Base-by-base conservation (phyloP, 2,797 vertebrate species). In the Sebastes jordani region DNA sequence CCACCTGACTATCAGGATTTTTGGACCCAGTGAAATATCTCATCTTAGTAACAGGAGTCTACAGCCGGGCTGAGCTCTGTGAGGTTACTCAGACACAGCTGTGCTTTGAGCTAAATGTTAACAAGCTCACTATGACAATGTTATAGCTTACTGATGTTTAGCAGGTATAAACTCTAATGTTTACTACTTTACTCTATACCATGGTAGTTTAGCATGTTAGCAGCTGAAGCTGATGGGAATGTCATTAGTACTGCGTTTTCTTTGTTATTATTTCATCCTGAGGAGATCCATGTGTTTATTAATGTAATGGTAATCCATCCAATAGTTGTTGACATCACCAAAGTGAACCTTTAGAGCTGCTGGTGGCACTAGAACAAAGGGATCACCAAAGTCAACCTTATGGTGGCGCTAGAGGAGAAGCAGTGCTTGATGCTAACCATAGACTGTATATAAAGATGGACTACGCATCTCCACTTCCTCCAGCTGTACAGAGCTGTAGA, bases 401-500 rank as follows among this genome's bases (percentile, higher is more conserved):
- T 14, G 13, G 38, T 42, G 38, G 11, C 5, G 38, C 13, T 14
- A n/a, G 20, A 52, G 49, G 20, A 52, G 49, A 52, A 52, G 49
- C 20, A n/a, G 49, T 52, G 49, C n/a, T 52, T 52, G 8, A 1
- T 52, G 8, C 49, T 42, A 42, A 42, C 38, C 13, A 42, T 42
- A 42, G 38, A 42, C 38, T 14, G 38, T 42, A 42, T 38, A 38
- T 42, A 42, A 42, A 42, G 38, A 6, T 42, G 38, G 38, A 36
- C 11, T 0, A 36, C 4, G 0, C 11, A 0, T 38, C 0, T 13
- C 36, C 36, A 38, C 11, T 38, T 38, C 4, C 11, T 38, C 36
- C 36, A 2, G 4, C 11, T 38, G 36, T 38, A 38, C 36, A 38
- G 36, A 38, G 11, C 11, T 4, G 34, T 0, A 36, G 11, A 0